Evolutionary conservation across 1,140 invertebrate species (phyloP).

Genomic region (Drosophila biarmipes): DNA sequence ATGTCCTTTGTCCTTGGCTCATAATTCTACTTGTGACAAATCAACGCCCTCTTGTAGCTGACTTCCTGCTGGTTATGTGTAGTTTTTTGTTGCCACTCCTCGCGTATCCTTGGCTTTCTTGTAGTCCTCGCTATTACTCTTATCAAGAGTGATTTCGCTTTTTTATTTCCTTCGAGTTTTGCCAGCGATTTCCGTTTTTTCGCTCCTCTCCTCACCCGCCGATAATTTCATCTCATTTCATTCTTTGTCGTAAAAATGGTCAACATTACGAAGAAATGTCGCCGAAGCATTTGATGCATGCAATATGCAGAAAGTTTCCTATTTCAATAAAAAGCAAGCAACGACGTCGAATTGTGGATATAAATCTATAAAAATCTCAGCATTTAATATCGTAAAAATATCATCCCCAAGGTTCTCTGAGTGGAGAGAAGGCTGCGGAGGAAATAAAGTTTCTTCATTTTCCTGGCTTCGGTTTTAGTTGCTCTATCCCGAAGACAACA

Average conservation of each 20-base stretch:
- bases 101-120: conserved; percentile 15
- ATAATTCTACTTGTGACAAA: conserved; percentile 81
- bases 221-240: conserved; percentile 81
- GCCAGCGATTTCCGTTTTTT: conserved; percentile 74
- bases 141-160: conserved; percentile 79
- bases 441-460: conserved; percentile 45
- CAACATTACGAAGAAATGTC: conserved; percentile 49
- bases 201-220: conserved; percentile 38
- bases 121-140: conserved; percentile 58
- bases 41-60: conserved; percentile 78
- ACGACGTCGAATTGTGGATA: conserved; percentile 61
- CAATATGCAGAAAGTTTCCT: conserved; percentile 82
- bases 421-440: neutral
- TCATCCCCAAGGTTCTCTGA: conserved; percentile 1
- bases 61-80: conserved; percentile 77
- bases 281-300: conserved; percentile 74
- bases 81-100: conserved; percentile 47
- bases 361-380: conserved; percentile 80
- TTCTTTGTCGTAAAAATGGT: conserved; percentile 78
- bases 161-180: conserved; percentile 80
- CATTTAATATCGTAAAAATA: conserved; percentile 68
- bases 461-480: conserved; percentile 39
- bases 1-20: conserved; percentile 49
- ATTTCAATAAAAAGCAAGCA: conserved; percentile 74
- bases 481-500: conserved; percentile 41